Conservation (phyloP, 2,888 invertebrate genomes). For the Nemurella pictetii region DNA sequence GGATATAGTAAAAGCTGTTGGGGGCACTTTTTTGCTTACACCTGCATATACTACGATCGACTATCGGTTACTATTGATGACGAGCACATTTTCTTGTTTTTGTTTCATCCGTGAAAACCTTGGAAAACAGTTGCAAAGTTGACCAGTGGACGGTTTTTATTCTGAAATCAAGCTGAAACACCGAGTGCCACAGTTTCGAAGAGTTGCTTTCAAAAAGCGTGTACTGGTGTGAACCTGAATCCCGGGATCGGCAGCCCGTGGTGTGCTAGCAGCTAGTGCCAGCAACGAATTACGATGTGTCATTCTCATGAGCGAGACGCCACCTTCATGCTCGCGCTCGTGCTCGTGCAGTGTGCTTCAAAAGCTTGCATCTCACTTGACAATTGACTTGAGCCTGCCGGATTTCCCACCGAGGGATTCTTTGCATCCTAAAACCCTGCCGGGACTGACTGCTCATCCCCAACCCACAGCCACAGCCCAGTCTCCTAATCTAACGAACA, state of each 20-base stretch:
- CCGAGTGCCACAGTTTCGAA: background rate
- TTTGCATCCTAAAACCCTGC: background rate
- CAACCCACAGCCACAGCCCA: background rate
- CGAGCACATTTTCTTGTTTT: background rate
- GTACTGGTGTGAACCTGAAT: too few relatives aligned
- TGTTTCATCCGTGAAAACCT: background rate
- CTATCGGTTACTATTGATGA: slow-evolving; percentile 17
- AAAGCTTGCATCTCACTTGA: background rate
- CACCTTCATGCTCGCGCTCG: background rate
- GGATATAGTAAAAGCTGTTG: slow-evolving; percentile 3
- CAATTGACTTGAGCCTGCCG: background rate
- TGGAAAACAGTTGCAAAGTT: background rate
- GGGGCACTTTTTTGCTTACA: slow-evolving; percentile 14
- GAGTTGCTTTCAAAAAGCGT: too few relatives aligned
- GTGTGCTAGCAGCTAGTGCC: too few relatives aligned
- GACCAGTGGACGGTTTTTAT: background rate
- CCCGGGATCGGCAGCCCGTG: too few relatives aligned
- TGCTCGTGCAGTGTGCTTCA: background rate
- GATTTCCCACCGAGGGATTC: too few relatives aligned
- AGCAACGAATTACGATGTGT: background rate
- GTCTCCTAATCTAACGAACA: background rate
- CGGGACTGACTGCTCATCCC: background rate
- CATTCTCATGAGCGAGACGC: background rate
- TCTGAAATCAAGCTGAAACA: background rate
- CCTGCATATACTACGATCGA: slow-evolving; percentile 5